Evolutionary conservation across 1,140 invertebrate species (phyloP).

Genomic region (Diabrotica virgifera): DNA sequence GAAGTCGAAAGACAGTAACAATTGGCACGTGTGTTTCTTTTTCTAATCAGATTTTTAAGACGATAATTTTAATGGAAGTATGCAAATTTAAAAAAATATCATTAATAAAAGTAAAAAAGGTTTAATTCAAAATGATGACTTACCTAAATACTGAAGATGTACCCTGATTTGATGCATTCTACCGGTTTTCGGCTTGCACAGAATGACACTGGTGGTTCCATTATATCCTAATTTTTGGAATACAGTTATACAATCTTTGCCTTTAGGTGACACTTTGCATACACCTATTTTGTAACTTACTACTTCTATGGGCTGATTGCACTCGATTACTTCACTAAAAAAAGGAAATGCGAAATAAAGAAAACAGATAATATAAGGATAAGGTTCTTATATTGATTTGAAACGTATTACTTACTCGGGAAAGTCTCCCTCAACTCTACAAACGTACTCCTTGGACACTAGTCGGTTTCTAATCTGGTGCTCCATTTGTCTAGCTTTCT

Average conservation of each 20-base stretch:
- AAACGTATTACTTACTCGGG: constrained; percentile 73
- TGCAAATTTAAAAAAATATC: not conserved
- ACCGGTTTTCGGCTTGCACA: constrained; percentile 91
- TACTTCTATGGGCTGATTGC: constrained; percentile 88
- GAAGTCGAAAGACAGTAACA: no score
- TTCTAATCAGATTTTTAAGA: not conserved
- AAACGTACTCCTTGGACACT: constrained; percentile 96
- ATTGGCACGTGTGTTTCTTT: no score
- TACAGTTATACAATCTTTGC: constrained; percentile 86
- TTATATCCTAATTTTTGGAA: constrained; percentile 89
- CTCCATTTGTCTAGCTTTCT: constrained; percentile 89
- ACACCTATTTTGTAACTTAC: constrained; percentile 95
- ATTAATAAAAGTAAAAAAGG: not conserved
- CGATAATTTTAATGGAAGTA: not conserved
- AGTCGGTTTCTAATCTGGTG: constrained; percentile 89
- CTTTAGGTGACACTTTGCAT: constrained; percentile 84
- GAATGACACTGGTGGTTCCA: constrained; percentile 84
- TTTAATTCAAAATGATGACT: constrained; percentile 20
- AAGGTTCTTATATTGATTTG: no score
- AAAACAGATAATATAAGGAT: no score
- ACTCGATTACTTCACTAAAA: constrained; percentile 77
- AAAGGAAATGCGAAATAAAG: constrained; percentile 16
- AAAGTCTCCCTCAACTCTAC: constrained; percentile 94
- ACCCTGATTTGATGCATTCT: constrained; percentile 98
- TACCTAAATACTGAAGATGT: constrained; percentile 96